phyloP scores from a whole-genome alignment of 2,797 vertebrate genomes.

The Tadarida brasiliensis region DNA sequence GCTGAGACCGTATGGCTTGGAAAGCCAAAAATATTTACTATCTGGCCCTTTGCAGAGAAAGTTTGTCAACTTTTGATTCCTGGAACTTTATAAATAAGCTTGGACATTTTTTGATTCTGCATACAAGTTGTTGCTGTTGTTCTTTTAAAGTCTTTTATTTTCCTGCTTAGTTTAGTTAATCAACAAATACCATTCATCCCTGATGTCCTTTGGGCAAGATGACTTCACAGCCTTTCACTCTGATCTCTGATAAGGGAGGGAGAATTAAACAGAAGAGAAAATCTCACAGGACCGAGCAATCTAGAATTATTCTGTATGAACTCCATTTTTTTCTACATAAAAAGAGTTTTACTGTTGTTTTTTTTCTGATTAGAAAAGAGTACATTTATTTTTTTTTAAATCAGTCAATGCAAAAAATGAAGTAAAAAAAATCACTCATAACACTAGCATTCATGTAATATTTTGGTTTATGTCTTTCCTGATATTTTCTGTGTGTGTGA shows the following conservation, averaged over 20 bases:
- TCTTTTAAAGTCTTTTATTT: constrained; percentile 11
- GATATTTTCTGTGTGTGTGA: not conserved
- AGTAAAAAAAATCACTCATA: constrained; percentile 45
- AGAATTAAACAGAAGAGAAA: constrained; percentile 49
- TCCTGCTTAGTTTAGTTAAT: constrained; percentile 13
- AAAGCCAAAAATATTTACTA: not conserved
- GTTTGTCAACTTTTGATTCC: not conserved
- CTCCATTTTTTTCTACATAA: not conserved
- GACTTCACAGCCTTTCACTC: constrained; percentile 10
- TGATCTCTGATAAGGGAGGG: not conserved
- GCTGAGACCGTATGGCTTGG: not conserved
- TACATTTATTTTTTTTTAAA: constrained; percentile 10
- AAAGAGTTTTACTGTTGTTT: constrained; percentile 15
- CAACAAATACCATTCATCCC: not conserved
- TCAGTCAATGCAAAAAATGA: not conserved
- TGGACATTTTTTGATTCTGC: constrained; percentile 28
- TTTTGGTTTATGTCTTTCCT: constrained; percentile 18
- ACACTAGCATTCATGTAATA: not conserved
- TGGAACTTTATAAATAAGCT: constrained; percentile 1
- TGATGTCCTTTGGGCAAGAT: not conserved
- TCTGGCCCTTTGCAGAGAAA: not conserved
- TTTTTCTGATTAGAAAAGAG: not conserved
- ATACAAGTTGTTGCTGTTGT: not conserved
- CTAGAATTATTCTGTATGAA: not conserved
- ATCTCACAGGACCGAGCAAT: not conserved